phyloP scores from a whole-genome alignment of 2,797 vertebrate genomes.

The Enteromius fasciolatus region DNA sequence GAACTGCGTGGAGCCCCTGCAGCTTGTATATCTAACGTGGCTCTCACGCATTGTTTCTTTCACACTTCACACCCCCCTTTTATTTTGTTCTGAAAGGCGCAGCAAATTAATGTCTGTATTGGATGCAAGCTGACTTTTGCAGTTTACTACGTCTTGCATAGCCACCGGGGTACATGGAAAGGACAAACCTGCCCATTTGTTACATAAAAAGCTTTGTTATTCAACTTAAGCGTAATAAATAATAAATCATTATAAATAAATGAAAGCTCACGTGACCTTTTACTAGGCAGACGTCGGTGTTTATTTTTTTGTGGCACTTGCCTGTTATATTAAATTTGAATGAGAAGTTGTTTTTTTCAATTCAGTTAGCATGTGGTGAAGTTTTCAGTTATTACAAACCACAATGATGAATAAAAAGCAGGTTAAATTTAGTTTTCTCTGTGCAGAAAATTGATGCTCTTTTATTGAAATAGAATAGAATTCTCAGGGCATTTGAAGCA shows the following conservation, averaged over 20 bases:
- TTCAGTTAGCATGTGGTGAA: background rate
- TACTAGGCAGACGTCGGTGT: background rate
- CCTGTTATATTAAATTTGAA: slow-evolving; percentile 17
- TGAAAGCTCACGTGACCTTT: slow-evolving; percentile 3
- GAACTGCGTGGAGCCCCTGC: slow-evolving; percentile 18
- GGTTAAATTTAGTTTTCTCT: background rate
- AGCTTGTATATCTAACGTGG: slow-evolving; percentile 25
- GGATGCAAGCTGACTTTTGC: background rate
- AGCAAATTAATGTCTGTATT: background rate
- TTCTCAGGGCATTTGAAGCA: slow-evolving; percentile 17
- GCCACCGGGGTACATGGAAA: slow-evolving; percentile 8
- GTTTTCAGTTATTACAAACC: background rate
- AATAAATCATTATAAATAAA: slow-evolving; percentile 13
- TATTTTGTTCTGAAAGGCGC: background rate
- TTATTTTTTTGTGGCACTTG: slow-evolving; percentile 8
- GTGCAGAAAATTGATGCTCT: background rate
- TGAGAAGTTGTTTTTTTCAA: background rate
- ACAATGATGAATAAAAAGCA: slow-evolving; percentile 4
- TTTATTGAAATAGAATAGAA: slow-evolving; percentile 2
- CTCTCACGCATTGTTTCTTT: slow-evolving; percentile 20
- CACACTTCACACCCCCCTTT: slow-evolving; percentile 1
- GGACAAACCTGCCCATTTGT: slow-evolving; percentile 6
- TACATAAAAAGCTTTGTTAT: slow-evolving; percentile 14
- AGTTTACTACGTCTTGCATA: background rate
- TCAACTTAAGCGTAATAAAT: background rate